A percentile compares a stretch with the other conserved stretches of the same genome.
Evolutionary conservation across 2,888 invertebrate genomes (phyloP).

Genomic region (Limenitis camilla): DNA sequence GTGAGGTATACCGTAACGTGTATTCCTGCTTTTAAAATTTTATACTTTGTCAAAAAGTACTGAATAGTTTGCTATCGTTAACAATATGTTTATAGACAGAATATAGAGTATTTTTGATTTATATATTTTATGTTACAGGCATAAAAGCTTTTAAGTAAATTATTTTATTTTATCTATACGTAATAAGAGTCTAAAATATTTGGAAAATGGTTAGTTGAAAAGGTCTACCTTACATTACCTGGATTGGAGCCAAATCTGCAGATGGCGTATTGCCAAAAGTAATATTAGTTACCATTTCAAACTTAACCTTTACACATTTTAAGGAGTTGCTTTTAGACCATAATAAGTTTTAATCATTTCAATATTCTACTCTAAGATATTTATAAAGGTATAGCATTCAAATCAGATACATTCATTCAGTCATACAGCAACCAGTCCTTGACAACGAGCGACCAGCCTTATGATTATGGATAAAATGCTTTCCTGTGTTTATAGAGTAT

Average conservation of each 20-base stretch:
- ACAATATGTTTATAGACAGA: too few species aligned
- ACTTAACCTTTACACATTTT: conserved; percentile 35
- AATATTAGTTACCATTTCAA: conserved; percentile 43
- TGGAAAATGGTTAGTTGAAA: conserved; percentile 22
- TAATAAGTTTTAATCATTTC: neutral
- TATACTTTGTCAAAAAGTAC: too few species aligned
- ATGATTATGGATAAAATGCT: too few species aligned
- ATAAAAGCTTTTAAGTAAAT: neutral
- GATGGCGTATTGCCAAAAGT: conserved; percentile 48
- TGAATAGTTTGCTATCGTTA: too few species aligned
- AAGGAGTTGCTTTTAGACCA: neutral
- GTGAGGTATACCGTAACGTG: too few species aligned
- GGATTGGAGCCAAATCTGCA: conserved; percentile 42
- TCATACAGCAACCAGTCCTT: too few species aligned
- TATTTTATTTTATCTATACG: neutral
- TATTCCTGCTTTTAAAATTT: too few species aligned
- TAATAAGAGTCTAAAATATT: neutral
- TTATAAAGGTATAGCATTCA: too few species aligned
- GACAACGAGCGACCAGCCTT: too few species aligned
- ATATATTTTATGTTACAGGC: neutral
- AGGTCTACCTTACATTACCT: conserved; percentile 46
- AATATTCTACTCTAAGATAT: neutral
- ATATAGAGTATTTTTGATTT: too few species aligned
- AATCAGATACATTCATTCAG: too few species aligned
- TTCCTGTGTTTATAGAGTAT: too few species aligned